phyloP scores from a whole-genome alignment of 2,113 vertebrate species.

The Epinephelus moara region DNA sequence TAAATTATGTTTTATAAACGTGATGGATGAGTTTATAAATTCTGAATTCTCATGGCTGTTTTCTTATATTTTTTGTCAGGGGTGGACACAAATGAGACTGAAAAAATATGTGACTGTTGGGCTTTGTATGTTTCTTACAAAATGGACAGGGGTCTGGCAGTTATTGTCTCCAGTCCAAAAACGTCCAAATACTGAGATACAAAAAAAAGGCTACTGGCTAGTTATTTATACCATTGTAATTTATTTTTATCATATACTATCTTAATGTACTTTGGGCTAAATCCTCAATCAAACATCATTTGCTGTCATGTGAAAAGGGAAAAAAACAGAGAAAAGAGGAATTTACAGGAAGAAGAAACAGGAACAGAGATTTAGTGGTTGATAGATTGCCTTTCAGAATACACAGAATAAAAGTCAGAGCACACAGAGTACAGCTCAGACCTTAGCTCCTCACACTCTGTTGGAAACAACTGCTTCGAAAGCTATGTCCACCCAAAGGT shows the following conservation, averaged over 20 bases:
- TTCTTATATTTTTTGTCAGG: neutral
- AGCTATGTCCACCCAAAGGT: constrained; percentile 36
- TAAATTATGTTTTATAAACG: neutral
- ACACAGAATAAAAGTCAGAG: neutral
- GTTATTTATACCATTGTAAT: neutral
- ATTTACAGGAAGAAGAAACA: neutral
- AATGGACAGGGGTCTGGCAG: neutral
- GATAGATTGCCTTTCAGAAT: neutral
- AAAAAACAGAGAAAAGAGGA: neutral
- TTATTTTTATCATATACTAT: neutral
- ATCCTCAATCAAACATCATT: neutral
- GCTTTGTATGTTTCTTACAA: neutral
- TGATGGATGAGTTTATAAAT: neutral
- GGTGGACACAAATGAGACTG: neutral
- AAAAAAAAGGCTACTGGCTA: neutral
- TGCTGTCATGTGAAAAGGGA: neutral
- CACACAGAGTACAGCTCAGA: neutral
- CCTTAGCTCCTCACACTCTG: neutral
- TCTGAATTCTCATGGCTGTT: neutral
- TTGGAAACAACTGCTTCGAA: neutral
- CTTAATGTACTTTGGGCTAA: neutral
- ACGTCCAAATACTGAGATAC: neutral
- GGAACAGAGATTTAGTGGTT: neutral
- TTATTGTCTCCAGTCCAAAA: neutral
- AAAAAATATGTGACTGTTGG: neutral